A percentile compares a stretch with the other conserved stretches of the same genome.
Conservation (phyloP, 1,140 invertebrate species). For the Macrocentrus cingulum region DNA sequence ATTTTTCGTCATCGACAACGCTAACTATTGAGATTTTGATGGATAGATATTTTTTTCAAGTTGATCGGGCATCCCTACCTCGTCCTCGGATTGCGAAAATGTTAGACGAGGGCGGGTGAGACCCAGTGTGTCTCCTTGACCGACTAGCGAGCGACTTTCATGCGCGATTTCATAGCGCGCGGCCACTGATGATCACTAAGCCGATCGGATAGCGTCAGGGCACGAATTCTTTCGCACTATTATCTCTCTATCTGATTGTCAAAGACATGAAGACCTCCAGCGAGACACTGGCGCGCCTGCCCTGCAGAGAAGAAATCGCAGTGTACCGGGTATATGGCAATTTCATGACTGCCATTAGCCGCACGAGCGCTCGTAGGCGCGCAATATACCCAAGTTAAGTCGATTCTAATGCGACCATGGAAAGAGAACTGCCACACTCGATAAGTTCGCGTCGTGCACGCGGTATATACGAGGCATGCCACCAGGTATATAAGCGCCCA, state of each 20-base stretch:
- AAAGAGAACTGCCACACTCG: not conserved
- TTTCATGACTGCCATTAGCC: slow-evolving; percentile 24
- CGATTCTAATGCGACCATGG: slow-evolving; percentile 7
- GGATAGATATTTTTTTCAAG: not conserved
- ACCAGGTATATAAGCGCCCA: not conserved
- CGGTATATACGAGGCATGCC: not conserved
- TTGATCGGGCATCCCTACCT: not conserved
- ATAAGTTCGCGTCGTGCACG: too few species aligned
- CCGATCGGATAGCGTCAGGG: slow-evolving; percentile 12
- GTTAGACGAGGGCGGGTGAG: slow-evolving; percentile 15
- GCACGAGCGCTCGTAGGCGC: slow-evolving; percentile 15
- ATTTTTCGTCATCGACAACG: not conserved
- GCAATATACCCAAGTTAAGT: slow-evolving; percentile 16
- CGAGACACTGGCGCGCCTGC: too few species aligned
- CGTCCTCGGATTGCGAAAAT: not conserved
- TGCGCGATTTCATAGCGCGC: slow-evolving; percentile 19
- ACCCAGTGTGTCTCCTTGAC: slow-evolving; percentile 25
- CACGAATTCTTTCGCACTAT: not conserved
- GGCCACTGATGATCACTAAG: slow-evolving; percentile 20
- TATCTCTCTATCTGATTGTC: not conserved
- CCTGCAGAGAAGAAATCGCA: slow-evolving; percentile 22
- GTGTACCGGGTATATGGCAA: too few species aligned
- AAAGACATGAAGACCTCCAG: too few species aligned
- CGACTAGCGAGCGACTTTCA: slow-evolving; percentile 27
- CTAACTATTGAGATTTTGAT: not conserved